Percentiles rank a stretch among this genome's conserved stretches.
Conservation (phyloP, 2,888 invertebrate species). For the Syritta pipiens region DNA sequence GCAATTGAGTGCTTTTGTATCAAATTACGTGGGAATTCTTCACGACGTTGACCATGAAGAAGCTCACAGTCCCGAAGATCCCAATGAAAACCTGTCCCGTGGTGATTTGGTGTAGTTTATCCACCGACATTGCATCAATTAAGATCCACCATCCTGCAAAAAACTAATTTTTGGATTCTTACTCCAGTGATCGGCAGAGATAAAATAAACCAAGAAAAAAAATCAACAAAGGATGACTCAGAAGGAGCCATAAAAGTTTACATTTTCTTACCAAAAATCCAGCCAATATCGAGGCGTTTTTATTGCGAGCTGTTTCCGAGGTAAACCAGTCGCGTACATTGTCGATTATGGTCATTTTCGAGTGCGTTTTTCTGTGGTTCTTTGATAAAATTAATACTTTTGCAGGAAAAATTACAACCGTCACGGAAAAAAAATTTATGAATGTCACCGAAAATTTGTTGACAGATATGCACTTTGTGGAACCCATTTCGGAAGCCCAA, state of each 20-base stretch:
- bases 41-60: constrained; percentile 98
- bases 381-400: neutral
- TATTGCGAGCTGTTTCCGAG: constrained; percentile 92
- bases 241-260: constrained; percentile 30
- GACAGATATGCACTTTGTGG: constrained; percentile 36
- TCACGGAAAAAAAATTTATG: constrained; percentile 9
- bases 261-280: constrained; percentile 88
- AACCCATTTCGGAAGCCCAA: neutral
- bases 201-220: constrained; percentile 27
- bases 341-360: constrained; percentile 85
- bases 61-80: constrained; percentile 94
- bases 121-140: constrained; percentile 94
- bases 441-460: constrained; percentile 43
- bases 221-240: constrained; percentile 47
- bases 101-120: constrained; percentile 84
- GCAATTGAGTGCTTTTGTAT: neutral
- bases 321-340: constrained; percentile 90
- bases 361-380: neutral
- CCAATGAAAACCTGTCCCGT: constrained; percentile 94
- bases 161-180: constrained; percentile 83
- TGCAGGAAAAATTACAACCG: neutral
- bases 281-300: constrained; percentile 90
- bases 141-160: constrained; percentile 99
- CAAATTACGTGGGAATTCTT: constrained; percentile 90
- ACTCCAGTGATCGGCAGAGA: constrained; percentile 16